A percentile compares a stretch with the other conserved stretches of the same genome.
Conservation (phyloP, 1,140 invertebrate species). For the Tachypleus tridentatus region DNA sequence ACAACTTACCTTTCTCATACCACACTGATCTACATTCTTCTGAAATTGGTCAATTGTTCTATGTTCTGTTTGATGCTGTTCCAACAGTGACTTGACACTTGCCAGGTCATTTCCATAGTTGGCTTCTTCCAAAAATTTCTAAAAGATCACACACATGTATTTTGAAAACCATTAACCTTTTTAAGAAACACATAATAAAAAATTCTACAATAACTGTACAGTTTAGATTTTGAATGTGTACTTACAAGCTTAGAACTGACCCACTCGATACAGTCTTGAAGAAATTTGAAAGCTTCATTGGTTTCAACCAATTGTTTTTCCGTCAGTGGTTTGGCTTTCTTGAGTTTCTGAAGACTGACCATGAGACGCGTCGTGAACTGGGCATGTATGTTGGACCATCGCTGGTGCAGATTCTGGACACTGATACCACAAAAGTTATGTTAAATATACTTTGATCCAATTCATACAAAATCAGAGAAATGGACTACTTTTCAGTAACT, state of each 20-base stretch:
- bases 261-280: conserved; percentile 89
- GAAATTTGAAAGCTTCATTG: conserved; percentile 75
- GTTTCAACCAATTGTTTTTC: conserved; percentile 83
- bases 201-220: neutral
- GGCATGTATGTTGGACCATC: conserved; percentile 72
- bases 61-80: conserved; percentile 82
- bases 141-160: conserved; percentile 24
- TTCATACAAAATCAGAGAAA: too few species aligned
- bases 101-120: conserved; percentile 87
- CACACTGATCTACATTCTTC: conserved; percentile 61
- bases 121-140: conserved; percentile 83
- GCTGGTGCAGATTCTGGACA: conserved; percentile 85
- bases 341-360: conserved; percentile 69
- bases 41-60: conserved; percentile 90
- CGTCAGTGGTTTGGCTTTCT: conserved; percentile 45
- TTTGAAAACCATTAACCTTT: neutral
- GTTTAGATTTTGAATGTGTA: conserved; percentile 7
- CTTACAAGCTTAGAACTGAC: conserved; percentile 75
- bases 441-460: too few species aligned
- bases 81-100: conserved; percentile 74
- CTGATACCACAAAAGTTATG: conserved; percentile 36
- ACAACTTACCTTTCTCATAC: conserved; percentile 41
- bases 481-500: too few species aligned
- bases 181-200: neutral
- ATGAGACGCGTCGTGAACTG: conserved; percentile 72